A percentile compares a stretch with the other conserved stretches of the same genome.
These are phyloP conservation scores for Rhodeus uyekii DNA, from an alignment of 2,797 vertebrate genomes.

Conservation along the genomic window DNA sequence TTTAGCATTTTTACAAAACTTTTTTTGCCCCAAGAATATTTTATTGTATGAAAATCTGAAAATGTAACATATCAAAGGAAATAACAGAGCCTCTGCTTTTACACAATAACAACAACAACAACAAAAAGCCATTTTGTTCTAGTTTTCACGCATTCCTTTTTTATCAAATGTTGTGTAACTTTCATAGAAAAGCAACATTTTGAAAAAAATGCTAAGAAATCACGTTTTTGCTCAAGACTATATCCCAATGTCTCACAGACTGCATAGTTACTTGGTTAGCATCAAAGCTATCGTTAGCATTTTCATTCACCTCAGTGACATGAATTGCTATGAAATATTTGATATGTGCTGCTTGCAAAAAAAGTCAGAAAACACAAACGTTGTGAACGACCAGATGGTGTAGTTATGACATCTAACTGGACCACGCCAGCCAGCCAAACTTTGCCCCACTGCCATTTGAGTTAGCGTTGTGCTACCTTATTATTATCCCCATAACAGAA, in stretches of 20 bases:
- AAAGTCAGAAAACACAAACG: neutral
- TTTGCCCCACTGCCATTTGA: neutral
- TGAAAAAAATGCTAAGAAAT: neutral
- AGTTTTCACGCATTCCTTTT: too few species aligned
- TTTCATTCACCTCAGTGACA: neutral
- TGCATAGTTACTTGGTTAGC: neutral
- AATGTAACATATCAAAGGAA: too few species aligned
- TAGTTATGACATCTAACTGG: neutral
- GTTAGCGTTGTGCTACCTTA: neutral
- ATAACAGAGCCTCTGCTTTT: too few species aligned
- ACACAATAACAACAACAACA: neutral
- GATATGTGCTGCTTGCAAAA: neutral
- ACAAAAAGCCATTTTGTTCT: too few species aligned
- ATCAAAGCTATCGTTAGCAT: neutral
- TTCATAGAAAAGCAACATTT: neutral
- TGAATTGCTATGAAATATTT: neutral
- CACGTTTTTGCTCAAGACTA: too few species aligned
- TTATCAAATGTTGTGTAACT: neutral
- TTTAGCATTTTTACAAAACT: too few species aligned
- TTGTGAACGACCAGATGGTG: neutral
- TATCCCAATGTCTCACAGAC: neutral
- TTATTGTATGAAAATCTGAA: too few species aligned
- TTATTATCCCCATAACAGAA: conserved; percentile 1
- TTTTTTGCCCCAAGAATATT: too few species aligned
- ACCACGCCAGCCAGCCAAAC: neutral